Conservation (phyloP, 2,888 invertebrate genomes). For the Caenorhabditis macrosperma region DNA sequence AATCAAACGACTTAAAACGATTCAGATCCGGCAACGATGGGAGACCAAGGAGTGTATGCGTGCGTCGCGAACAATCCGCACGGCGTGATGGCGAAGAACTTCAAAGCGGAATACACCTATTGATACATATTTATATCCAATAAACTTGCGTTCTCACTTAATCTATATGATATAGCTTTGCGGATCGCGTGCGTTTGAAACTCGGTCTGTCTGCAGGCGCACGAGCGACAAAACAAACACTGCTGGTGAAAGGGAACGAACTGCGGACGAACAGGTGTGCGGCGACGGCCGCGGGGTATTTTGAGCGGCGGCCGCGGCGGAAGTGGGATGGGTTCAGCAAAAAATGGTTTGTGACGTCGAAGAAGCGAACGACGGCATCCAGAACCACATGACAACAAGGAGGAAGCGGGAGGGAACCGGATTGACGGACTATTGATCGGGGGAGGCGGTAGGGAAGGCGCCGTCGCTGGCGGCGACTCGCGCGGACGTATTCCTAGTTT, state of each 20-base stretch:
- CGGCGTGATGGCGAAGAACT: constrained; percentile 80
- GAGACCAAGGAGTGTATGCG: constrained; percentile 78
- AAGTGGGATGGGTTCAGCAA: constrained; percentile 15
- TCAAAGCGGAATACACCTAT: constrained; percentile 79
- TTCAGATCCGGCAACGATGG: constrained; percentile 79
- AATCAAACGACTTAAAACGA: neutral
- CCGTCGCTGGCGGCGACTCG: constrained; percentile 5
- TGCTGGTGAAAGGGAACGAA: constrained; percentile 12
- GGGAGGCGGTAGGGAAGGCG: constrained; percentile 23
- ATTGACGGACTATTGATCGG: constrained; percentile 50
- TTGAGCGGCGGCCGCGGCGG: neutral
- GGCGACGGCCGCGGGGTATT: constrained; percentile 12
- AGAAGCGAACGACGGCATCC: constrained; percentile 1
- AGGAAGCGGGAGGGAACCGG: constrained; percentile 36
- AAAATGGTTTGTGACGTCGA: constrained; percentile 22
- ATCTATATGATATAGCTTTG: constrained; percentile 45
- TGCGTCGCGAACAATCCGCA: constrained; percentile 79
- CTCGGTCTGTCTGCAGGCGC: constrained; percentile 30
- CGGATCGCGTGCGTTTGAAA: constrained; percentile 39
- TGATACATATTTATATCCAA: constrained; percentile 47
- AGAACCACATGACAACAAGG: constrained; percentile 26
- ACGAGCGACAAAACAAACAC: constrained; percentile 52
- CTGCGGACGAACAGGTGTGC: constrained; percentile 53
- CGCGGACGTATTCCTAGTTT: neutral
- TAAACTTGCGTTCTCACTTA: constrained; percentile 23